Percentiles rank a stretch among this genome's conserved stretches.
Conservation (phyloP, 1,140 invertebrate species). For the Pseudomyrmex dendroicus region DNA sequence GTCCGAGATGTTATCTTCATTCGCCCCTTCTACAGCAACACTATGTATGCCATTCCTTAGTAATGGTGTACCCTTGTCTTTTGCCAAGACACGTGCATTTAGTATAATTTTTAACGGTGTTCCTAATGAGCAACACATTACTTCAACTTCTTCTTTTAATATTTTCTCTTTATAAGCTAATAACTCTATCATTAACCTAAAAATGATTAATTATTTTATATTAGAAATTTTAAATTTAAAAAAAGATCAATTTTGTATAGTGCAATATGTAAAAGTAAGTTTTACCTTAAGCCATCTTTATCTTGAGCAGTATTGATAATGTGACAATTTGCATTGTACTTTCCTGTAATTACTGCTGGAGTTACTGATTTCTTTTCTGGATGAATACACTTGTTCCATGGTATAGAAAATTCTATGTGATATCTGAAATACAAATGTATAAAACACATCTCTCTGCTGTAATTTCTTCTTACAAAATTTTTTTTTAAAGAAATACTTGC, state of each 20-base stretch:
- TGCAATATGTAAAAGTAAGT: no score
- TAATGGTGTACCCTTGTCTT: slow-evolving; percentile 86
- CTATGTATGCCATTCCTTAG: slow-evolving; percentile 85
- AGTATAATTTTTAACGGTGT: slow-evolving; percentile 81
- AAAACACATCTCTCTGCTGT: neutral
- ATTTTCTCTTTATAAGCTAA: slow-evolving; percentile 86
- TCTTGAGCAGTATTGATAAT: slow-evolving; percentile 73
- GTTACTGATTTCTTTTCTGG: slow-evolving; percentile 52
- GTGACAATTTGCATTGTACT: slow-evolving; percentile 74
- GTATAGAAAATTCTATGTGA: slow-evolving; percentile 77
- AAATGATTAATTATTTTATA: neutral
- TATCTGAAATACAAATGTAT: slow-evolving; percentile 69
- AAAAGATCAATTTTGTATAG: no score
- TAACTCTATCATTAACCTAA: slow-evolving; percentile 85
- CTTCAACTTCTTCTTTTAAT: slow-evolving; percentile 82
- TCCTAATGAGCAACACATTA: slow-evolving; percentile 77
- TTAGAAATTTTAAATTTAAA: no score
- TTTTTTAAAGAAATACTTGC: neutral
- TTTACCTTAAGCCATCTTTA: slow-evolving; percentile 78
- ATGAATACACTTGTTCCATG: slow-evolving; percentile 77
- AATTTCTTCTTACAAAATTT: neutral
- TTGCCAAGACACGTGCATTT: slow-evolving; percentile 84
- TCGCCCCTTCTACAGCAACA: slow-evolving; percentile 82
- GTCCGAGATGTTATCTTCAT: slow-evolving; percentile 79
- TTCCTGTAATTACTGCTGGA: slow-evolving; percentile 67